Evolutionary conservation across 1,140 invertebrate species (phyloP), one percentile per base, ranked within the genome.

Genomic region (Monochamus saltuarius): DNA sequence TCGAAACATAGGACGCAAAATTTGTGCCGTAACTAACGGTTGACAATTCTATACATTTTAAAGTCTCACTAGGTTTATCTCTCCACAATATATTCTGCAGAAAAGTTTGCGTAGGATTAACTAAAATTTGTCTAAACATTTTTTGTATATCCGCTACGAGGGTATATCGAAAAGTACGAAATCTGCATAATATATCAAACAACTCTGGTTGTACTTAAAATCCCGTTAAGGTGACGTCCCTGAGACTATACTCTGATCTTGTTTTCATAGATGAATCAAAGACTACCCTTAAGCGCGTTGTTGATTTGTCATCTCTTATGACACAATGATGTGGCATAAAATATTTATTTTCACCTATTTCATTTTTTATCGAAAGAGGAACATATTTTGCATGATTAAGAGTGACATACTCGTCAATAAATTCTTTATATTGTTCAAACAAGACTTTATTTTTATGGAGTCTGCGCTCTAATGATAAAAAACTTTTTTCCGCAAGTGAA

Each of bases 291-390:
- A 68, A n/a, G n/a, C n/a, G 67, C 3, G 74, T 76, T 1, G 70
- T 73, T 1, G 47, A 54, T 10, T 63, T 65, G 1, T 71, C 60
- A 16, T 70, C 64, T 7, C 65, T 63, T 1, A 77, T 43, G 0
- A 81, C 74, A 6, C 66, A 66, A 51, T 79, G 78, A 69, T 81
- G 79, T 2, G 79, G 76, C 6, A 64, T 9, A 40, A 80, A 61
- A 65, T 79, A 80, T 68, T 65, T 50, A 50, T 17, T 50, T 49
- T 50, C 13, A 51, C n/a, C 1, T 2, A 37, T 34, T 2, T 45
- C 13, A 42, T 52, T 55, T 14, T 62, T 49, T 4, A 51, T 2
- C 9, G 22, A 16, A 29, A 59, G n/a, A 29, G 61, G 47, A 11
- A 74, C 56, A 8, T 38, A 13, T 29, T 65, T 63, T 13, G 66